Base-by-base conservation (phyloP, 2,113 vertebrate species). In the Xenopus borealis region DNA sequence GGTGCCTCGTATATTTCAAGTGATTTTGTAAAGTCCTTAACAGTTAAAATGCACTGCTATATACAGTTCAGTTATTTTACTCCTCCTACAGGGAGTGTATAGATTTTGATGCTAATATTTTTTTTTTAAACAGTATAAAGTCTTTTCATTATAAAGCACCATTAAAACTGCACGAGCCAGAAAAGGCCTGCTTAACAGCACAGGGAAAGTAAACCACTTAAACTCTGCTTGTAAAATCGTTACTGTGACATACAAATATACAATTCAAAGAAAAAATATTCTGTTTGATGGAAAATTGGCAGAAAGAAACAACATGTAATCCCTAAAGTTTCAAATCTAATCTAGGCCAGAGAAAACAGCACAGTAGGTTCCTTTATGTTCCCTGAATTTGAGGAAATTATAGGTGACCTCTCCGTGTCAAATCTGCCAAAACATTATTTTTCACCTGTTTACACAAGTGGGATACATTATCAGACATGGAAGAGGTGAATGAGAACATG, bases 371-470 rank as follows among this genome's bases (percentile, higher is more conserved):
- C 59, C 62, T 77, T 77, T 77, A 77, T 77, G 62, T 70, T 66
- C 47, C 17, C n/a, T 77, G 67, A 76, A 77, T 59, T 70, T 70
- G 64, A 70, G 74, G 61, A 77, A 77, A 77, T 77, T 69, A 77
- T 77, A 33, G 53, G 74, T 77, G 66, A 77, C 74, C 74, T 33
- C 30, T 64, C 47, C 57, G 59, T 77, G 74, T 77, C 74, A 69
- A 77, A 77, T 76, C 66, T 77, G 74, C 74, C 74, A 70, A 77
- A 77, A 77, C 74, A 77, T 77, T 77, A 70, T 69, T 77, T 77
- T 77, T 77, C 74, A 77, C 74, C 74, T 69, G 50, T 77, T 77
- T 77, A 77, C 67, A 77, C 67, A 77, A 70, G 66, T 77, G 74
- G 74, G 50, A 77, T 46, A 40, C 74, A 77, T 77, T 77, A 77